Conservation (phyloP, 2,888 invertebrate species). For the Synergus umbraculus region DNA sequence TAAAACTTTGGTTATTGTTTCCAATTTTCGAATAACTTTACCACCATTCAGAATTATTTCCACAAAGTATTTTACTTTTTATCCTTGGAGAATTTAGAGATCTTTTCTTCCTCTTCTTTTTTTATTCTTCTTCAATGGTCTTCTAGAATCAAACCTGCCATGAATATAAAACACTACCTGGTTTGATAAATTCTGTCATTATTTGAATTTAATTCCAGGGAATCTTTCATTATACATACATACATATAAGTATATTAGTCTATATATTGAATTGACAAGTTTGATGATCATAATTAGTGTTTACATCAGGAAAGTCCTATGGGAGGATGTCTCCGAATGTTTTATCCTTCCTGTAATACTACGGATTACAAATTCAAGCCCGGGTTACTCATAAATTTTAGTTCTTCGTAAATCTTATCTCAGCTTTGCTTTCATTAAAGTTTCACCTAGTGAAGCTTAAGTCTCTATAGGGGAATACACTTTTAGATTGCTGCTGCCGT, state of each 20-base stretch:
- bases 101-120: too few relatives aligned
- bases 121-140: too few relatives aligned
- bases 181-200: too few relatives aligned
- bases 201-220: too few relatives aligned
- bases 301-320: neutral
- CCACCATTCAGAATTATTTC: neutral
- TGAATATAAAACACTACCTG: too few relatives aligned
- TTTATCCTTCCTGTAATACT: neutral
- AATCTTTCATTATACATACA: neutral
- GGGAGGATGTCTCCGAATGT: neutral
- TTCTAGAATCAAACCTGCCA: too few relatives aligned
- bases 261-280: neutral
- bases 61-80: neutral
- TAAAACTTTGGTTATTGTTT: constrained; percentile 10
- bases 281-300: neutral
- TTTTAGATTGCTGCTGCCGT: neutral
- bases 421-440: neutral
- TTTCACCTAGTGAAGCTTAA: neutral
- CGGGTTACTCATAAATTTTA: neutral
- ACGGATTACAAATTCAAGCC: neutral
- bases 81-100: neutral
- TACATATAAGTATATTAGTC: too few relatives aligned
- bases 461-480: neutral
- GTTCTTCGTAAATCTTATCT: neutral
- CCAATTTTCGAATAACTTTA: neutral